phyloP scores from a whole-genome alignment of 2,113 vertebrate genomes.

The Cochlearius cochlearius region DNA sequence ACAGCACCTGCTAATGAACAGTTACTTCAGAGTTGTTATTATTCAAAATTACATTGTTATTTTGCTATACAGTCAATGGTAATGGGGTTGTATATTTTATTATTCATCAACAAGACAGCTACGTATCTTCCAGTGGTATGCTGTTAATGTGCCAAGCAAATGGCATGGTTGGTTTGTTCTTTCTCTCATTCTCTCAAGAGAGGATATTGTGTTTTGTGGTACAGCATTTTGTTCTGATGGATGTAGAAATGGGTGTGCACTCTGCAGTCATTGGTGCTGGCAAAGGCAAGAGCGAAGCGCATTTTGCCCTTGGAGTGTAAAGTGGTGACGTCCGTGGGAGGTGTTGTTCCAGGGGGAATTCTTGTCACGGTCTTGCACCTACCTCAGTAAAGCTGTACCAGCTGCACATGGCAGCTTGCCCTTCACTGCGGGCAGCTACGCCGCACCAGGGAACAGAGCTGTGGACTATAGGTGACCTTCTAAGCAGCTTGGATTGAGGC shows the following conservation, averaged over 20 bases:
- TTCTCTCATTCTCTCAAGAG: not conserved
- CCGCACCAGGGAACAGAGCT: not conserved
- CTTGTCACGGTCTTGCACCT: not conserved
- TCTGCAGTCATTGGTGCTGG: not conserved
- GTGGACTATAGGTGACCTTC: not conserved
- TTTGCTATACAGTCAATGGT: not conserved
- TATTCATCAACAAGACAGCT: not conserved
- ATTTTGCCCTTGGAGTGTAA: not conserved
- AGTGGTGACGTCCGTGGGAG: not conserved
- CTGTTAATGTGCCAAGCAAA: not conserved
- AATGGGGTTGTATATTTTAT: not conserved
- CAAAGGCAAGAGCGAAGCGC: not conserved
- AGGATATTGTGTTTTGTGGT: not conserved
- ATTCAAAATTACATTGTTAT: not conserved
- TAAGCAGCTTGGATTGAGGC: not conserved
- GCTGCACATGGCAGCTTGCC: not conserved
- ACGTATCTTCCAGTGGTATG: fast-evolving
- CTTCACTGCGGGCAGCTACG: not conserved
- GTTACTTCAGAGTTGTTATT: not conserved
- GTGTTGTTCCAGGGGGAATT: not conserved
- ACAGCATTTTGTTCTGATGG: fast-evolving
- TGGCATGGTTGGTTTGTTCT: not conserved
- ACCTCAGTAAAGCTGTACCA: not conserved
- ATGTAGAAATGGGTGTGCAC: not conserved
- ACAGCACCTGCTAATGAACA: not conserved